Conservation (phyloP, 2,113 vertebrate genomes). For the Myotis brandtii region DNA sequence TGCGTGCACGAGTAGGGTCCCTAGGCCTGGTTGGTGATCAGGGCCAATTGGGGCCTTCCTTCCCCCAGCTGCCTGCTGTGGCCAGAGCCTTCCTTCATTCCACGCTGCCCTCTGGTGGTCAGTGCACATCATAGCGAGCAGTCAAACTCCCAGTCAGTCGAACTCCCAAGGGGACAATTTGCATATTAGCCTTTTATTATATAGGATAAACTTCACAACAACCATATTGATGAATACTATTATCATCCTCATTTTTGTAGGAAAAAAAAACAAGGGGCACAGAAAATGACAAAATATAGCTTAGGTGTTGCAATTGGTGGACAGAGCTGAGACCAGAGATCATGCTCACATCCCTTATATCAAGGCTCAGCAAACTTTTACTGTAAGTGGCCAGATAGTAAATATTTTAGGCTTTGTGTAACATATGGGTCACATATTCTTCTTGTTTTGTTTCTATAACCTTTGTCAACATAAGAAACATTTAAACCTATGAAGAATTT, state of each 20-base stretch:
- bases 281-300: background rate
- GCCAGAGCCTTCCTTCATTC: no score
- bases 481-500: no score
- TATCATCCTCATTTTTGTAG: background rate
- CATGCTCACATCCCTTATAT: background rate
- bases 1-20: no score
- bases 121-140: no score
- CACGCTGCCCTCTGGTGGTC: no score
- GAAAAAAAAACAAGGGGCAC: background rate
- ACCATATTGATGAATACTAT: background rate
- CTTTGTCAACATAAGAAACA: background rate
- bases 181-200: no score
- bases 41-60: no score
- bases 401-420: slow-evolving; percentile 11
- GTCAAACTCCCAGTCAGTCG: no score
- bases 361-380: background rate
- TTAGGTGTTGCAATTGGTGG: background rate
- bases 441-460: slow-evolving; percentile 1
- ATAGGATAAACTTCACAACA: background rate
- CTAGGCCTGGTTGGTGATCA: no score
- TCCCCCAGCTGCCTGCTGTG: no score
- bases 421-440: background rate
- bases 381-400: background rate
- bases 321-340: background rate
- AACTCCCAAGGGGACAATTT: no score